These are phyloP conservation scores for Peribatodes rhomboidaria DNA, from an alignment of 2,888 invertebrate genomes.

Conservation along the genomic window DNA sequence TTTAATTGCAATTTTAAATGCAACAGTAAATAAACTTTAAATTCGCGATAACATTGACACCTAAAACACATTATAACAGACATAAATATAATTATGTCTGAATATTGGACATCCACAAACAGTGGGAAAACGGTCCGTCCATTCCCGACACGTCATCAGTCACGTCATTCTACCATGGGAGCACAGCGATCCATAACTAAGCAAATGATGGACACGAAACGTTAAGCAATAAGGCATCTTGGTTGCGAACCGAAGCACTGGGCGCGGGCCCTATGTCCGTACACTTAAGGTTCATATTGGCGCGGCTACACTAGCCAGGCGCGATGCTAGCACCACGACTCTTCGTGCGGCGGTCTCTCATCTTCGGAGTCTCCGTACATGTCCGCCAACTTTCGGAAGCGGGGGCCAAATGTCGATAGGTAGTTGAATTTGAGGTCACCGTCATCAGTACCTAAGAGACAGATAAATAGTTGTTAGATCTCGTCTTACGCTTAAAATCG, in stretches of 20 bases:
- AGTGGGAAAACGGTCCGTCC: slow-evolving; percentile 21
- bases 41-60: slow-evolving; percentile 19
- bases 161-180: slow-evolving; percentile 17
- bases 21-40: background rate
- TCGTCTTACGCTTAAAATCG: background rate
- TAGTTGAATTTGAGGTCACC: slow-evolving; percentile 98
- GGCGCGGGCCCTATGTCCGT: slow-evolving; percentile 40
- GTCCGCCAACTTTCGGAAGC: slow-evolving; percentile 96
- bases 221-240: slow-evolving; percentile 74
- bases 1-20: background rate
- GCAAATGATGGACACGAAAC: slow-evolving; percentile 53
- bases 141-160: slow-evolving; percentile 1
- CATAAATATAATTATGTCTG: slow-evolving; percentile 8
- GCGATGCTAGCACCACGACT: slow-evolving; percentile 92
- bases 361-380: slow-evolving; percentile 98
- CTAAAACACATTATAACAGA: slow-evolving; percentile 10
- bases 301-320: slow-evolving; percentile 82
- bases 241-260: slow-evolving; percentile 55
- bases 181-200: slow-evolving; percentile 35
- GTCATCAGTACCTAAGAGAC: slow-evolving; percentile 91
- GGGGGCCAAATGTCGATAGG: slow-evolving; percentile 97
- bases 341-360: slow-evolving; percentile 92
- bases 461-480: slow-evolving; percentile 1
- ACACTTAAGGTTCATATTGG: slow-evolving; percentile 52
- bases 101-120: slow-evolving; percentile 12